Evolutionary conservation across 2,888 invertebrate species (phyloP), one percentile per base, ranked within the genome.

Genomic region (Tyria jacobaeae): DNA sequence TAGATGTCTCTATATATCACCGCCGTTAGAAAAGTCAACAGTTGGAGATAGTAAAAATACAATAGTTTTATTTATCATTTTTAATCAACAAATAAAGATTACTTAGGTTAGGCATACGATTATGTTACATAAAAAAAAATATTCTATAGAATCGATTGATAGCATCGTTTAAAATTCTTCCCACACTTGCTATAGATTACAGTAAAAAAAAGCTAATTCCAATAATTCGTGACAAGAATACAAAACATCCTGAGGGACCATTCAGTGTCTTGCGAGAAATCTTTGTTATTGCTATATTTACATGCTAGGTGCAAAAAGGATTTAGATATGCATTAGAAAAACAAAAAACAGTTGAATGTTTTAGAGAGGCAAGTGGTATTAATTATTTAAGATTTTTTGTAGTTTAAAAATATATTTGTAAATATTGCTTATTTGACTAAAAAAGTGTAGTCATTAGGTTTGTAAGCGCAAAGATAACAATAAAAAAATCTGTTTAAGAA

Each of bases 1-100:
- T 57, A 89, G 89, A 86, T 89, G 89, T 86, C 89, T 85, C 57
- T 81, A 62, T 62, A 48, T 58, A 37, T 39, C 54, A 57, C 57
- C 62, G 1, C 7, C 1, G 3, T 53, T 31, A 4, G 25, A 27
- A 41, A 15, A 27, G 6, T 9, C 17, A 44, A 44, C 34, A 35
- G 4, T 27, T 10, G n/a, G 35, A 10, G 1, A n/a, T 21, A 34
- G 49, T n/a, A n/a, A n/a, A n/a, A n/a, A n/a, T n/a, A n/a, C n/a
- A n/a, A n/a, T n/a, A n/a, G n/a, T n/a, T n/a, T n/a, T n/a, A n/a
- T n/a, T n/a, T n/a, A n/a, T n/a, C n/a, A n/a, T n/a, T n/a, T n/a
- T n/a, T n/a, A n/a, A n/a, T n/a, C n/a, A n/a, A n/a, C n/a, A n/a
- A n/a, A n/a, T n/a, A n/a, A n/a, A n/a, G n/a, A n/a, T n/a, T n/a